Base-by-base conservation (phyloP, 2,888 invertebrate genomes). In the Microplitis manilae region DNA sequence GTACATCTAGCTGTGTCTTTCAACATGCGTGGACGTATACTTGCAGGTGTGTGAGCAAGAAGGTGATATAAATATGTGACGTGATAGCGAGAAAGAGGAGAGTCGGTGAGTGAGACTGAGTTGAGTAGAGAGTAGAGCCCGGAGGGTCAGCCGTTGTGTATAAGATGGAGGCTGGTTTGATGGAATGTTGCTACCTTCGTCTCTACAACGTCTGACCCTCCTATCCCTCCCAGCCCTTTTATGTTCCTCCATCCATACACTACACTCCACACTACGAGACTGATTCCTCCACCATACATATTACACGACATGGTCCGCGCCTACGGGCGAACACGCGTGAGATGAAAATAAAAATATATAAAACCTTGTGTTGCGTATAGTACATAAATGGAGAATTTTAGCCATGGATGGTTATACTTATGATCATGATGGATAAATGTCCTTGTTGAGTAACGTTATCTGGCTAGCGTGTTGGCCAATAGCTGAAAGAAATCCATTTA, bases 161-260 rank as follows among this genome's bases (percentile, higher is more conserved):
- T 86, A 86, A 89, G 88, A 88, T 89, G 89, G 87, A 88, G 88
- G 88, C 89, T 88, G 88, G 86, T 88, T 89, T 89, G 89, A 89
- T 89, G 89, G 89, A 89, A 89, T 89, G 89, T 85, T 86, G 88
- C 87, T 87, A 87, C 87, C 87, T 85, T 84, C 84, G 84, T 85
- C 84, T 82, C 81, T 79, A 81, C 80, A 50, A 50, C 50, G 50
- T 50, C 50, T 83, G 79, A 81, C 81, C 82, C 83, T 82, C 84
- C 81, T 82, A 82, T 82, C 84, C 68, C 61, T 73, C 69, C 79
- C 78, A 60, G 68, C 79, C 72, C 20, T 79, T 77, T 73, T 40
- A 38, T 67, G 2, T 4, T 30, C 30, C 2, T 30, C 30, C 30
- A 30, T 30, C 30, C 30, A 67, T 13, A 72, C 62, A 20, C 13